These are phyloP conservation scores for Oncorhynchus keta DNA, from an alignment of 2,113 vertebrate genomes.

Conservation along the genomic window DNA sequence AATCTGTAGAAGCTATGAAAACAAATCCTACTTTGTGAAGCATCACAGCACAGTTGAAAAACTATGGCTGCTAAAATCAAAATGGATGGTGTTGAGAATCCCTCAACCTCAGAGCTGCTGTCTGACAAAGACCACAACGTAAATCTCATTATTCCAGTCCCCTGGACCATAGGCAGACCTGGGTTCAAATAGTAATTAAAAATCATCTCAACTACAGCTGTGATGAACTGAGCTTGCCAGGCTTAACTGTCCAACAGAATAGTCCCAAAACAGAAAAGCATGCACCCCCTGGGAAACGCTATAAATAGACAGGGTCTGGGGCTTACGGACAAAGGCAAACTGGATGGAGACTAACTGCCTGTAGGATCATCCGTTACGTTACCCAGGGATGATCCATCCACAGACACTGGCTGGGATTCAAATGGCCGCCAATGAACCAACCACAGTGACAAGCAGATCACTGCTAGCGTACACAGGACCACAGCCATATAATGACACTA, in stretches of 20 bases:
- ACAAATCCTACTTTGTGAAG: too few relatives aligned
- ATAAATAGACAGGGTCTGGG: background rate
- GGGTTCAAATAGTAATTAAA: too few relatives aligned
- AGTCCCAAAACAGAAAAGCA: too few relatives aligned
- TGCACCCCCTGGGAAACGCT: too few relatives aligned
- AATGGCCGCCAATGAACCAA: background rate
- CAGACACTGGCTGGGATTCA: slow-evolving; percentile 12
- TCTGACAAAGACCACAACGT: background rate
- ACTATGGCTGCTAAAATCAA: too few relatives aligned
- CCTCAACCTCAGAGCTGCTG: background rate
- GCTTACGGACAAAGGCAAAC: background rate
- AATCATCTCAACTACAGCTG: too few relatives aligned
- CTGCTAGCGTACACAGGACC: background rate
- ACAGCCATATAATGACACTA: background rate
- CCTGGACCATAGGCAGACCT: background rate
- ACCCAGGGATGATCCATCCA: slow-evolving; percentile 12
- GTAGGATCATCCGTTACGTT: slow-evolving; percentile 13
- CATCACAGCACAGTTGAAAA: too few relatives aligned
- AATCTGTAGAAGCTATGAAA: too few relatives aligned
- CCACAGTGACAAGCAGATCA: background rate
- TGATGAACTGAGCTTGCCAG: too few relatives aligned
- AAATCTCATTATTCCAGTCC: background rate
- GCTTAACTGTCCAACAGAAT: too few relatives aligned
- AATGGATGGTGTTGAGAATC: too few relatives aligned
- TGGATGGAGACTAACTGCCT: slow-evolving; percentile 7